These are phyloP conservation scores for Thaumetopoea pityocampa DNA, from an alignment of 1,140 invertebrate genomes.

Conservation along the genomic window DNA sequence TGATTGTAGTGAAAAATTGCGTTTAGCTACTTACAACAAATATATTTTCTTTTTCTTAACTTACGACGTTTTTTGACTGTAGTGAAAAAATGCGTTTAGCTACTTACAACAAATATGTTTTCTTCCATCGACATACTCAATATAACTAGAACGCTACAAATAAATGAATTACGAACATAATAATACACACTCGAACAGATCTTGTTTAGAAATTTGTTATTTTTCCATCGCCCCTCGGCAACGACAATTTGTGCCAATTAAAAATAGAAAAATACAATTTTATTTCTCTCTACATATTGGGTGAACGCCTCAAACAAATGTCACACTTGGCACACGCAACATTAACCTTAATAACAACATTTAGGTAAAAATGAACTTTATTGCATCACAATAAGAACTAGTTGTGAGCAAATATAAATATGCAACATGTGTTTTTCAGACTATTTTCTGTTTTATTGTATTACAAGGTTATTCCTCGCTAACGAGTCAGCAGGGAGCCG, in stretches of 20 bases:
- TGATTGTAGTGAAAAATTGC: too few relatives aligned
- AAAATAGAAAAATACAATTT: conserved; percentile 66
- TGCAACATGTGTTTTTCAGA: conserved; percentile 49
- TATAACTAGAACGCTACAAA: too few relatives aligned
- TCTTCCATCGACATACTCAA: too few relatives aligned
- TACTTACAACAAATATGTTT: too few relatives aligned
- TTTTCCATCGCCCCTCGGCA: conserved; percentile 26
- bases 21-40: too few relatives aligned
- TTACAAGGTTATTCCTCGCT: conserved; percentile 60
- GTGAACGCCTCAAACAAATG: conserved; percentile 69
- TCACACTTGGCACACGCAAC: conserved; percentile 38
- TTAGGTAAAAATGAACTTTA: conserved; percentile 24
- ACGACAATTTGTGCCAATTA: conserved; percentile 55
- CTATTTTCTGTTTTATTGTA: conserved; percentile 64
- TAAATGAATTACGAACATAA: too few relatives aligned
- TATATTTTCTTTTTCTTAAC: too few relatives aligned
- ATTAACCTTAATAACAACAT: conserved; percentile 11
- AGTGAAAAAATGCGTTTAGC: too few relatives aligned
- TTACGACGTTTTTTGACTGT: too few relatives aligned
- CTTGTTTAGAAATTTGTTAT: conserved; percentile 26
- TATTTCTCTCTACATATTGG: conserved; percentile 52
- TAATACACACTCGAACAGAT: conserved; percentile 16
- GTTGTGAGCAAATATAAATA: conserved; percentile 11
- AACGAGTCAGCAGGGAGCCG: conserved; percentile 52
- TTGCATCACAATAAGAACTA: background rate